Evolutionary conservation across 2,888 invertebrate genomes (phyloP), one percentile per base, ranked within the genome.

Genomic region (Dicroscelio sp.): DNA sequence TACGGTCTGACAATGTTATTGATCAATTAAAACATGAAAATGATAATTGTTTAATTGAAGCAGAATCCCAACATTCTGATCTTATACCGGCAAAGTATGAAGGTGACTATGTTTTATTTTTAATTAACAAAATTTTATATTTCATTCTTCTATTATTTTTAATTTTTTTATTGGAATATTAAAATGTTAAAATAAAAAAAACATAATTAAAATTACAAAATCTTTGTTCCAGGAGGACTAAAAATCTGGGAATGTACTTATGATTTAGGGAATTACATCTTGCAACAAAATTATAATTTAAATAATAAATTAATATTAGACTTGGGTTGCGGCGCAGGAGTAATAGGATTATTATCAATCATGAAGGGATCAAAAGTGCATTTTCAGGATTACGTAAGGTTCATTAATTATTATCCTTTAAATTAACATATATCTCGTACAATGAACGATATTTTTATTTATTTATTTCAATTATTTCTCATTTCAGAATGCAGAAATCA

Each of bases 191-290:
- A 12, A 33, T 84, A 80, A 76, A 58, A 60, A 87, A 78, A 27
- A 55, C 33, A 43, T 89, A 91, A 20, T 69, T 38, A 38, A 14
- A 38, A 38, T 12, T 38, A 38, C 14, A 38, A 38, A 12, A 14
- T 38, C 14, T 38, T 14, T 38, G 43, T 73, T 90, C 73, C 95
- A 99, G 99, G 99, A 94, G 99, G 99, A 14, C 97, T 99, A 38
- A 99, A 99, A 97, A 98, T 99, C 88, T 99, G 99, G 99, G 99
- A 99, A 97, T 99, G 99, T 95, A 98, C 99, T 6, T 97, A 98
- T 94, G 99, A 99, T 96, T 97, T 99, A 82, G 97, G 98, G 52
- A 96, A 97, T 89, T 99, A 98, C 96, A 96, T 99, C 52, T 95
- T 97, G 33, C 94, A 97, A 52, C 92, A 96, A 58, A 94, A 97